Conservation (phyloP, 2,113 vertebrate species). For the Otis tarda region DNA sequence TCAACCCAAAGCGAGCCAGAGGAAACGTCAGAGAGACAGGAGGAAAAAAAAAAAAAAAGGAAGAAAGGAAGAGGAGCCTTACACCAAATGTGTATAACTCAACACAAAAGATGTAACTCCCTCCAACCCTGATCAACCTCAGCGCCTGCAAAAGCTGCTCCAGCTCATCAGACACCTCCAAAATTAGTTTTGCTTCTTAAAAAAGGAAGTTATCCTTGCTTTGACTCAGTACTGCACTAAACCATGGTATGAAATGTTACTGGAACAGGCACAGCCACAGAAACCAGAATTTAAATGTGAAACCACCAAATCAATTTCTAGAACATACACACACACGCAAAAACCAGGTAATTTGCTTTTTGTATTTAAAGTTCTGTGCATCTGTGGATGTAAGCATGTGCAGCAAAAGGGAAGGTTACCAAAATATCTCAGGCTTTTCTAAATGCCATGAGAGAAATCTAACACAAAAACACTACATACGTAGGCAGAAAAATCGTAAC, state of each 20-base stretch:
- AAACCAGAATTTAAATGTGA: background rate
- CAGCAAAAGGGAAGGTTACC: background rate
- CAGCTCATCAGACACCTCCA: background rate
- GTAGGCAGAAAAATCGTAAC: background rate
- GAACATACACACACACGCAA: background rate
- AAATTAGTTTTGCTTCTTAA: background rate
- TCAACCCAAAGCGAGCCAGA: background rate
- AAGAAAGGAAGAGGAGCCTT: conserved; percentile 7
- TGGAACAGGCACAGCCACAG: background rate
- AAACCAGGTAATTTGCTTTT: conserved; percentile 18
- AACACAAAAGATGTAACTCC: conserved; percentile 28
- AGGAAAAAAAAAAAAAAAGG: background rate
- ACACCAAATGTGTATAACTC: background rate
- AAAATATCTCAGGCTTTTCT: background rate
- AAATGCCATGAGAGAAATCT: background rate
- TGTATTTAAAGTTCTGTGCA: conserved; percentile 49
- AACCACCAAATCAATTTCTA: background rate
- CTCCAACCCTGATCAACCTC: conserved; percentile 44
- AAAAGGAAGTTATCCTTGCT: background rate
- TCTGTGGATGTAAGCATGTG: background rate
- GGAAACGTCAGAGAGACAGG: background rate
- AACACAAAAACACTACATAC: background rate
- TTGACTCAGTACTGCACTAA: background rate
- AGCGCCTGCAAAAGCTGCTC: background rate
- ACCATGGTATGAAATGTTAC: background rate